Evolutionary conservation across 2,888 invertebrate genomes (phyloP).

Genomic region (Odontocerum albicorne): DNA sequence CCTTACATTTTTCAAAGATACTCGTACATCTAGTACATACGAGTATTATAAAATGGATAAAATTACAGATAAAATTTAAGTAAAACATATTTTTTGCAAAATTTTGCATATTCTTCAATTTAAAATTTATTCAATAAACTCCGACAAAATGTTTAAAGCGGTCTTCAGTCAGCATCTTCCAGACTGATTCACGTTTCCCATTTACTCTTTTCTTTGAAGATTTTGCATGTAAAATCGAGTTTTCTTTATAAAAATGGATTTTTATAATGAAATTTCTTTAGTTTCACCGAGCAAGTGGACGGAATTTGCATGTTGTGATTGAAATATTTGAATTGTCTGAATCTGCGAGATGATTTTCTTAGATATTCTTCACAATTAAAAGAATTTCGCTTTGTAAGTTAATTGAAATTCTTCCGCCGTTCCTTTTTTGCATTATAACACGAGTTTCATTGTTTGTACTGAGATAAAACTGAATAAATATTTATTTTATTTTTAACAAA

Average conservation of each 20-base stretch:
- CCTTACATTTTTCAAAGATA: no score
- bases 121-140: no score
- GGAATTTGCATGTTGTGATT: slow-evolving; percentile 15
- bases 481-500: no score
- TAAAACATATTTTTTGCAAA: no score
- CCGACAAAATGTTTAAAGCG: no score
- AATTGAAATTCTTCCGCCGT: background rate
- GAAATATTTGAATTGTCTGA: slow-evolving; percentile 5
- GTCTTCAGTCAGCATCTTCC: no score
- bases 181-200: slow-evolving; percentile 3
- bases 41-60: no score
- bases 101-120: no score
- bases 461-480: no score
- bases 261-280: slow-evolving; percentile 12
- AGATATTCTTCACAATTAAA: background rate
- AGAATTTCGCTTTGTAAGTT: background rate
- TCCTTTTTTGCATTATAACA: background rate
- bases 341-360: background rate
- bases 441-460: no score
- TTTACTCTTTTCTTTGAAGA: slow-evolving; percentile 4
- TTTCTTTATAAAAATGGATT: background rate
- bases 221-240: slow-evolving; percentile 6
- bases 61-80: no score
- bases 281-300: slow-evolving; percentile 13
- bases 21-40: no score